phyloP scores from a whole-genome alignment of 2,797 vertebrate genomes.

The Orestias chungarensis region DNA sequence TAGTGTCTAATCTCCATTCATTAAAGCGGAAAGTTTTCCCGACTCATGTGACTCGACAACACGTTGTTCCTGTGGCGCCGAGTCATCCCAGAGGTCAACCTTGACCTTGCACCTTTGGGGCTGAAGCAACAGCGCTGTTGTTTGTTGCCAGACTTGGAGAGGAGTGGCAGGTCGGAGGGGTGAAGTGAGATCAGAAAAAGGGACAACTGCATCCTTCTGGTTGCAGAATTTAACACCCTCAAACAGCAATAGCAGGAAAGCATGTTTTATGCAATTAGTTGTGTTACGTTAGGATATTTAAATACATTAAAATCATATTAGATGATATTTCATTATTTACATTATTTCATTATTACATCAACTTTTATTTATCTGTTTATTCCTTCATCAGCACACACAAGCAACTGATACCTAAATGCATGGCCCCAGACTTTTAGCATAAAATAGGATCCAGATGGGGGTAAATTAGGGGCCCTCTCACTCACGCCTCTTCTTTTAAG shows the following conservation, averaged over 20 bases:
- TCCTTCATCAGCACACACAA: neutral
- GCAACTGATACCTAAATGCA: constrained; percentile 16
- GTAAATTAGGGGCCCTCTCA: constrained; percentile 23
- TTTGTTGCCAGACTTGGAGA: neutral
- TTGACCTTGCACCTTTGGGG: constrained; percentile 9
- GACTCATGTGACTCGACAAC: constrained; percentile 39
- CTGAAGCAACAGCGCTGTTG: neutral
- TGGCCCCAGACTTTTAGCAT: constrained; percentile 18
- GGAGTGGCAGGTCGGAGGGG: constrained; percentile 39
- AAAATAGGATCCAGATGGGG: constrained; percentile 71
- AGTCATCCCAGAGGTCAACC: constrained; percentile 22
- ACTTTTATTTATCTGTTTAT: constrained; percentile 20
- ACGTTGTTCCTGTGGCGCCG: constrained; percentile 52
- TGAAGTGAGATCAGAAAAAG: constrained; percentile 28
- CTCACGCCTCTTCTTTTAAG: constrained; percentile 36
- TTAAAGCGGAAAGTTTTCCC: neutral
- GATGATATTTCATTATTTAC: neutral
- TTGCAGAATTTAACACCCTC: constrained; percentile 22
- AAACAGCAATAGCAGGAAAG: neutral
- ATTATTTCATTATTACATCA: neutral
- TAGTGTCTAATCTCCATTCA: constrained; percentile 20
- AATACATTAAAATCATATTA: neutral
- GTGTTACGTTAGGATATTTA: neutral
- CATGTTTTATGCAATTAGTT: neutral
- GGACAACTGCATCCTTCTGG: constrained; percentile 12